Evolutionary conservation across 2,113 vertebrate species (phyloP).

Genomic region (Hippolais icterina): DNA sequence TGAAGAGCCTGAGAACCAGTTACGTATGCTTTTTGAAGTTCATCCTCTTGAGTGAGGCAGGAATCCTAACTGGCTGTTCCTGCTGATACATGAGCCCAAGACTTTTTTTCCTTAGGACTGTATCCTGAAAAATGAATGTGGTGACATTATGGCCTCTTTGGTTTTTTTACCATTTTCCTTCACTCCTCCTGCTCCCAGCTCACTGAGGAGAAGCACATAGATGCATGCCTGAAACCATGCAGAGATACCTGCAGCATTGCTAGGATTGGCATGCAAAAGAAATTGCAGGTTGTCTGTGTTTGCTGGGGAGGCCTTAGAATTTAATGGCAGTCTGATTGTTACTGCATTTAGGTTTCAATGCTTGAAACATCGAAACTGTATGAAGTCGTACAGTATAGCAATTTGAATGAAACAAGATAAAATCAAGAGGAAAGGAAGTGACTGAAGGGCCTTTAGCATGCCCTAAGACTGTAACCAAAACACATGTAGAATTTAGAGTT

Average conservation of each 20-base stretch:
- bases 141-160: neutral
- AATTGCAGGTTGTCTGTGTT: neutral
- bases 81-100: neutral
- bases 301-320: neutral
- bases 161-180: neutral
- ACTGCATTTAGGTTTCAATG: neutral
- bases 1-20: constrained; percentile 55
- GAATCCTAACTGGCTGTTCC: neutral
- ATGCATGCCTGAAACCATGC: neutral
- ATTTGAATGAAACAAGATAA: neutral
- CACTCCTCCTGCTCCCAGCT: neutral
- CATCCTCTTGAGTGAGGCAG: neutral
- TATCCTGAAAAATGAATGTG: neutral
- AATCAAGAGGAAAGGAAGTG: neutral
- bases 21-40: constrained; percentile 33
- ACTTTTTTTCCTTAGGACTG: neutral
- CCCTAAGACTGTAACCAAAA: neutral
- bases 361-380: neutral
- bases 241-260: neutral
- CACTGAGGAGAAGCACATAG: neutral
- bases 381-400: neutral
- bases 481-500: neutral
- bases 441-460: neutral
- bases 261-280: neutral
- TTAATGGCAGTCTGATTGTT: neutral